These are phyloP conservation scores for Muscina levida DNA, from an alignment of 2,888 invertebrate genomes.

Conservation along the genomic window DNA sequence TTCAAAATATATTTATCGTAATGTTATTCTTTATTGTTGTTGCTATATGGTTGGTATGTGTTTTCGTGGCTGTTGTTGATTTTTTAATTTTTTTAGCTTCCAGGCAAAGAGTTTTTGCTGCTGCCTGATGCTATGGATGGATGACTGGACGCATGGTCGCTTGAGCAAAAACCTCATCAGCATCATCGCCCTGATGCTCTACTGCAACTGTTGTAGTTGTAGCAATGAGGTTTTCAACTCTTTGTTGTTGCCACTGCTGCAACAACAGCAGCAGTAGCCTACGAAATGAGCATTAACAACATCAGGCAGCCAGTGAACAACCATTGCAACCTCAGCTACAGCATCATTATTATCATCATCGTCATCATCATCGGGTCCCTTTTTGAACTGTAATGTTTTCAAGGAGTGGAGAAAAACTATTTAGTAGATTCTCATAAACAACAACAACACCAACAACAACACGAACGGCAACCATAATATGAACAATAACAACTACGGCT, in stretches of 20 bases:
- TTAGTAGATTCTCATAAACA: slow-evolving; percentile 21
- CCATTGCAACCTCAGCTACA: not conserved
- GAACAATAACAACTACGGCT: not conserved
- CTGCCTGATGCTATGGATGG: too few relatives aligned
- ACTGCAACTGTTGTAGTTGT: not conserved
- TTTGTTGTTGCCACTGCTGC: not conserved
- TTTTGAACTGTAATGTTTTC: slow-evolving; percentile 21
- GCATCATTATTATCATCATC: not conserved
- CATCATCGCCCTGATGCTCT: slow-evolving; percentile 13
- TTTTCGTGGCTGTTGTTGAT: slow-evolving; percentile 55
- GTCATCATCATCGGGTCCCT: not conserved
- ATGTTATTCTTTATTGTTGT: slow-evolving; percentile 30
- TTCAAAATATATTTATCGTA: slow-evolving; percentile 31
- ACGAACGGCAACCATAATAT: not conserved
- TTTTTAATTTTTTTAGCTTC: slow-evolving; percentile 52
- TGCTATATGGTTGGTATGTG: slow-evolving; percentile 58
- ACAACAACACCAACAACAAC: slow-evolving; percentile 3
- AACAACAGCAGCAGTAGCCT: slow-evolving; percentile 10
- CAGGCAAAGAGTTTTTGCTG: slow-evolving; percentile 27
- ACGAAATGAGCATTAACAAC: slow-evolving; percentile 8
- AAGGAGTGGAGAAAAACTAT: slow-evolving; percentile 42
- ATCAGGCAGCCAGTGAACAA: not conserved
- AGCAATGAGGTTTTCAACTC: slow-evolving; percentile 36
- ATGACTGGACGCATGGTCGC: too few relatives aligned
- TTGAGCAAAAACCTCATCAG: slow-evolving; percentile 6